Percentiles rank a stretch among this genome's conserved stretches.
These are phyloP conservation scores for Darevskia mixta DNA, from an alignment of 2,797 vertebrate genomes.

Conservation along the genomic window DNA sequence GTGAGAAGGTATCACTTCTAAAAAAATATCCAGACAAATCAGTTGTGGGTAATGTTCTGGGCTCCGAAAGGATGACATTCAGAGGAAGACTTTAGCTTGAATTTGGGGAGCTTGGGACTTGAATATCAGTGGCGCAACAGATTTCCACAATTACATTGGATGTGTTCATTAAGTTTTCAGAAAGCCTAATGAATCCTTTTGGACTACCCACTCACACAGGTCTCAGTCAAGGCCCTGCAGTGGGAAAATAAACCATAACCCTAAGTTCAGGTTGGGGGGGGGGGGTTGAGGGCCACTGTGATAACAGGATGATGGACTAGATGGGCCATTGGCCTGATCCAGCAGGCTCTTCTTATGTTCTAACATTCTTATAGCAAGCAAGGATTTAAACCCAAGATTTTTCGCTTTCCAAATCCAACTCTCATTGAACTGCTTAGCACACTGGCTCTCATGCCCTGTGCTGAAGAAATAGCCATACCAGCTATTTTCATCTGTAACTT, in stretches of 20 bases:
- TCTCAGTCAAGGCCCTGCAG: not conserved
- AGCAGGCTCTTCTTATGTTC: no score
- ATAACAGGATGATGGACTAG: no score
- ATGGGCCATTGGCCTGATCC: no score
- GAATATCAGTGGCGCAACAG: constrained; percentile 23
- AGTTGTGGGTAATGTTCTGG: not conserved
- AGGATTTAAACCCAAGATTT: no score
- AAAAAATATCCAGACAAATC: not conserved
- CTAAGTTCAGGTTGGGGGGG: no score
- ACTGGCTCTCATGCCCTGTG: not conserved
- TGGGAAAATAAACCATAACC: no score
- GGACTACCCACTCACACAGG: not conserved
- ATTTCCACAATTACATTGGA: fast-evolving
- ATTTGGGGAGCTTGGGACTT: not conserved
- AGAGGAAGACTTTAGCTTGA: not conserved
- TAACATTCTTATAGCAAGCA: not conserved
- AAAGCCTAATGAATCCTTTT: not conserved
- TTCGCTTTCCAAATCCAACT: not conserved
- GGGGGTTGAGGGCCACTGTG: no score
- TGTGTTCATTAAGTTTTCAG: not conserved
- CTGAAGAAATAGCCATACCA: not conserved
- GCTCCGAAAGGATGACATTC: constrained; percentile 26
- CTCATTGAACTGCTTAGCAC: not conserved
- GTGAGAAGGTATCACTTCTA: not conserved
- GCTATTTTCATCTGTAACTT: not conserved